These are phyloP conservation scores for Poecilobothrus nobilitatus DNA, from an alignment of 2,888 invertebrate species.

Conservation along the genomic window DNA sequence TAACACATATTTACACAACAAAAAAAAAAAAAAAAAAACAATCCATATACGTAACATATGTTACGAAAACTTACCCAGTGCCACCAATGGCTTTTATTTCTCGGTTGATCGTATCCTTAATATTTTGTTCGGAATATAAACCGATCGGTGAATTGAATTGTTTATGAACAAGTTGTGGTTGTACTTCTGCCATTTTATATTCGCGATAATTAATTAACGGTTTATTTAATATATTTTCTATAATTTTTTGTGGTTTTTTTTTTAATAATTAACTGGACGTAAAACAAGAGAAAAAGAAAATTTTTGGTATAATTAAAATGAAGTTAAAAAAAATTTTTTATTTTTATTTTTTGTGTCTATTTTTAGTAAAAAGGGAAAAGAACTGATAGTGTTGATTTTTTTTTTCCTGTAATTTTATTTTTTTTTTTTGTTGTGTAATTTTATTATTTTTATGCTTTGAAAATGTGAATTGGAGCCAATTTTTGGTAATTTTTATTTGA, in stretches of 20 bases:
- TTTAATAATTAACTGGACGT: constrained; percentile 20
- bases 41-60: neutral
- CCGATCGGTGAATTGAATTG: constrained; percentile 86
- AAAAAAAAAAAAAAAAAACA: neutral
- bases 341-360: too few relatives aligned
- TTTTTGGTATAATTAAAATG: too few relatives aligned
- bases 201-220: neutral
- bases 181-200: constrained; percentile 58
- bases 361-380: too few relatives aligned
- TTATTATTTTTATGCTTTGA: too few relatives aligned
- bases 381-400: too few relatives aligned
- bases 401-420: too few relatives aligned
- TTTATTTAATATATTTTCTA: constrained; percentile 14
- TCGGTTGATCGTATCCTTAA: constrained; percentile 69
- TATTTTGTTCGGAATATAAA: constrained; percentile 71
- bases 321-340: too few relatives aligned
- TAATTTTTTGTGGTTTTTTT: constrained; percentile 21
- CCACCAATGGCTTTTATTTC: constrained; percentile 71
- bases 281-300: constrained; percentile 13
- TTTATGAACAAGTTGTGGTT: constrained; percentile 66
- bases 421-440: too few relatives aligned
- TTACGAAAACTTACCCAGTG: constrained; percentile 57
- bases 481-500: too few relatives aligned
- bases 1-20: too few relatives aligned
- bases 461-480: too few relatives aligned